Percentiles rank a stretch among this genome's conserved stretches.
Evolutionary conservation across 1,140 invertebrate species (phyloP).

Genomic region (roundworm (Caenorhabditis elegans)): WBcel235 BX284606.5:13013001-13013500

Average conservation of each 20-base stretch:
- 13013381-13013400: neutral
- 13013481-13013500: neutral
- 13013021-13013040: neutral
- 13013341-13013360: too few relatives aligned
- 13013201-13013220: neutral
- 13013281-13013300: neutral
- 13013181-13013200: neutral
- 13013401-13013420: slow-evolving; percentile 22
- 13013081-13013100: neutral
- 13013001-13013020: neutral
- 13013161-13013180: neutral
- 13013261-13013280: neutral
- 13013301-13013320: neutral
- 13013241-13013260: neutral
- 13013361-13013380: too few relatives aligned
- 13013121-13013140: neutral
- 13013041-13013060: neutral
- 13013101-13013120: neutral
- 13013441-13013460: neutral
- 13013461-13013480: neutral
- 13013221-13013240: too few relatives aligned
- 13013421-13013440: neutral
- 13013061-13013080: neutral
- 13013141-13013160: neutral
- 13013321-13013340: too few relatives aligned